These are phyloP conservation scores for Pygoscelis adeliae DNA, from an alignment of 2,113 vertebrate genomes.

Conservation along the genomic window DNA sequence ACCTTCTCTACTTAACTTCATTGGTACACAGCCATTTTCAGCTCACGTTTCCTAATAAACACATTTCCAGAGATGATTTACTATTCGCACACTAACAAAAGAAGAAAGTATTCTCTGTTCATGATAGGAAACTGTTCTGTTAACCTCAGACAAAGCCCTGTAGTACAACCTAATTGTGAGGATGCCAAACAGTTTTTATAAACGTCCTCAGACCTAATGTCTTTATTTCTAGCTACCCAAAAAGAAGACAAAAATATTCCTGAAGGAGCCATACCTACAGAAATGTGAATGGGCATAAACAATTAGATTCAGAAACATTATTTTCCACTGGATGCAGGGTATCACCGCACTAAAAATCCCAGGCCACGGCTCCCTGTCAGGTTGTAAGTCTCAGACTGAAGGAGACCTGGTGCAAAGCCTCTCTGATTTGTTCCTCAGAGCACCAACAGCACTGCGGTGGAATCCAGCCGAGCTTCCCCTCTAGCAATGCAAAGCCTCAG, in stretches of 20 bases:
- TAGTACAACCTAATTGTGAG: conserved; percentile 12
- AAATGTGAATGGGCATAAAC: background rate
- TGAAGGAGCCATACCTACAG: background rate
- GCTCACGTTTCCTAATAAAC: conserved; percentile 24
- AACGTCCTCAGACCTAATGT: background rate
- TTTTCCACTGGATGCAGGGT: background rate
- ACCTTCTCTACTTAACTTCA: background rate
- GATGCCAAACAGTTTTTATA: background rate
- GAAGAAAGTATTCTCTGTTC: background rate
- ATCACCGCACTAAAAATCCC: background rate
- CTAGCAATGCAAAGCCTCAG: background rate
- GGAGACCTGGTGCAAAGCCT: background rate
- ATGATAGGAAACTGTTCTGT: background rate
- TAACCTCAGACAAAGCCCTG: conserved; percentile 39
- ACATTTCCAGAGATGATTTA: conserved; percentile 21
- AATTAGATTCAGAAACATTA: background rate
- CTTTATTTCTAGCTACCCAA: background rate
- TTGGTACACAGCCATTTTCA: background rate
- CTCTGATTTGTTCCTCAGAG: background rate
- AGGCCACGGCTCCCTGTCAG: background rate
- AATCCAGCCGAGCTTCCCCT: background rate
- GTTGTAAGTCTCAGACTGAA: background rate
- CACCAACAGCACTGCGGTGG: background rate
- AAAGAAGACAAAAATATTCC: background rate
- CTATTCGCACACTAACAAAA: conserved; percentile 35